Percentiles rank a stretch among this genome's conserved stretches.
phyloP scores from a whole-genome alignment of 2,888 invertebrate genomes.

The Diogma glabrata region DNA sequence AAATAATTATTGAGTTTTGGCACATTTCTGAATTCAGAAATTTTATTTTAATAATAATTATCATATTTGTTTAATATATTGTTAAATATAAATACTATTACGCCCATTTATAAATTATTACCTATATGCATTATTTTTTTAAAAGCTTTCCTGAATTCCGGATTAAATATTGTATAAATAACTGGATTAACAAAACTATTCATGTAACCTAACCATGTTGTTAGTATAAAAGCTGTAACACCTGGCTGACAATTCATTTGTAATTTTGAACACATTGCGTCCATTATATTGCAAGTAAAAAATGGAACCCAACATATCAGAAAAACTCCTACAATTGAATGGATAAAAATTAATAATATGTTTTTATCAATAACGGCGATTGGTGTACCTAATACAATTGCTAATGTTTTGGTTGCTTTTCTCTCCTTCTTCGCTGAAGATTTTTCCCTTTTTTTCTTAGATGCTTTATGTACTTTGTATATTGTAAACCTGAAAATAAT shows the following conservation, averaged over 20 bases:
- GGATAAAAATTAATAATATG: neutral
- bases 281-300: conserved; percentile 95
- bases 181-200: conserved; percentile 90
- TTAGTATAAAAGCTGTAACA: conserved; percentile 81
- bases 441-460: conserved; percentile 88
- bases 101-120: no score
- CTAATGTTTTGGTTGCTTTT: conserved; percentile 96
- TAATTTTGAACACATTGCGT: conserved; percentile 88
- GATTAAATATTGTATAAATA: conserved; percentile 92
- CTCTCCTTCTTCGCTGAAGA: conserved; percentile 89
- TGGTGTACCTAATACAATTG: conserved; percentile 80
- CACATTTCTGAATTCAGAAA: no score
- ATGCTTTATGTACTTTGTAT: conserved; percentile 88
- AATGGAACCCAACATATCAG: conserved; percentile 98
- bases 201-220: conserved; percentile 97
- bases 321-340: conserved; percentile 83
- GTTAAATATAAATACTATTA: no score
- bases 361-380: neutral
- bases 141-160: conserved; percentile 97
- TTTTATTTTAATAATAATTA: no score
- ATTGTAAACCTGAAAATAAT: conserved; percentile 74
- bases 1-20: no score
- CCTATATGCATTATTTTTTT: conserved; percentile 76
- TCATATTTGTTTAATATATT: no score
- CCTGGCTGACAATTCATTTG: conserved; percentile 68